These are phyloP conservation scores for Pithys albifrons DNA, from an alignment of 2,113 vertebrate species.

Conservation along the genomic window DNA sequence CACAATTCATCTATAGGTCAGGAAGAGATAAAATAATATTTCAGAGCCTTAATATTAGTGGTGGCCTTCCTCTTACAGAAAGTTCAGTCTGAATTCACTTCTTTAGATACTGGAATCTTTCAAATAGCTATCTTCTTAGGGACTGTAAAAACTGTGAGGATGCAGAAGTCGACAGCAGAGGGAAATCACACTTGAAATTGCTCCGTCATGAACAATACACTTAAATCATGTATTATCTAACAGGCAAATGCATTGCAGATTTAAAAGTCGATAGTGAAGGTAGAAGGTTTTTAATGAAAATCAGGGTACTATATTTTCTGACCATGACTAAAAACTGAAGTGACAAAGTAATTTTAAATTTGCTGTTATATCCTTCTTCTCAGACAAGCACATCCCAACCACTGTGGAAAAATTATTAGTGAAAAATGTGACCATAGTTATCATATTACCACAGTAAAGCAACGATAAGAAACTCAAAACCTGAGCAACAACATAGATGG, in stretches of 20 bases:
- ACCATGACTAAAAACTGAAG: background rate
- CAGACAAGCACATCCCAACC: background rate
- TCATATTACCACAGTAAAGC: background rate
- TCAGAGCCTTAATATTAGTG: background rate
- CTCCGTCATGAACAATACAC: background rate
- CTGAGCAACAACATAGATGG: background rate
- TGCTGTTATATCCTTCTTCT: background rate
- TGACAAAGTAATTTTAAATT: background rate
- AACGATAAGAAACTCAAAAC: conserved; percentile 34
- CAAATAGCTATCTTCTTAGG: background rate
- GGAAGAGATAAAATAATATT: background rate
- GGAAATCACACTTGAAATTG: background rate
- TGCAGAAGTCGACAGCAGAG: background rate
- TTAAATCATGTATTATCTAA: background rate
- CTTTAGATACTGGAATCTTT: background rate
- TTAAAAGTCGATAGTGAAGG: background rate
- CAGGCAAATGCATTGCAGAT: background rate
- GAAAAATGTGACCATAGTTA: conserved; percentile 2
- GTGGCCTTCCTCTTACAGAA: background rate
- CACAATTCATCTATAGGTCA: background rate
- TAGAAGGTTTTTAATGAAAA: background rate
- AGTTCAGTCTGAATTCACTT: background rate
- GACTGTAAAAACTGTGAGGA: background rate
- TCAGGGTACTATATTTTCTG: background rate
- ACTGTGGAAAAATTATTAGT: background rate